Base-by-base conservation (phyloP, 2,888 invertebrate species). In the Trachelus iudaicus region DNA sequence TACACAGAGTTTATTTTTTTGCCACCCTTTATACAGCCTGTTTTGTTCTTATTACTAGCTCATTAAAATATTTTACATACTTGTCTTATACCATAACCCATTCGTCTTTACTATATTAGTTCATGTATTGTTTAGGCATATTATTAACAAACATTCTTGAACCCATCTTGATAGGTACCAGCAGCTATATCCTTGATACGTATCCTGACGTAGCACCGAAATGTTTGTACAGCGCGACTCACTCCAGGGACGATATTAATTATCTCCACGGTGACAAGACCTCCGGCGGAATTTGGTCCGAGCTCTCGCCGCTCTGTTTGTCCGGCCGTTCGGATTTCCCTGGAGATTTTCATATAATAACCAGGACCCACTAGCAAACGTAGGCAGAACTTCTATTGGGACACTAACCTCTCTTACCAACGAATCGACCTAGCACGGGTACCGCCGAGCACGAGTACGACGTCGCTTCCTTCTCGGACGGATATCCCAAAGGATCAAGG, bases 271-370 rank as follows among this genome's bases (percentile, higher is more conserved):
- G 73, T 34, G 73, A 73, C 73, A 31, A 34, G 73, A 34, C n/a
- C 73, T 73, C 73, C 34, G 73, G 34, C 33, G 12, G 23, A 34
- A 73, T 73, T 73, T 34, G 73, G 73, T 13, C n/a, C 30, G 34
- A n/a, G 34, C 34, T 34, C 35, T 35, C 33, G 31, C 73, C 4
- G 34, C 73, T 34, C 73, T 35, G 73, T 35, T 73, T 73, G 73
- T 73, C 73, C 73, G 23, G 35, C 73, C 73, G 73, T 73, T 34
- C 15, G 34, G 34, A 73, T 73, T 73, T 73, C 73, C 73, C 73
- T 13, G 23, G 73, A 73, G 73, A 73, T 73, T 30, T 73, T 34
- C 35, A 73, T 33, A 35, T 73, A 73, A 73, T 73, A 73, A 73
- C 73, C 73, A 35, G 73, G 73, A 30, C 30, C 30, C 34, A 34